phyloP scores from a whole-genome alignment of 1,140 invertebrate species.

The Chelonus insularis region DNA sequence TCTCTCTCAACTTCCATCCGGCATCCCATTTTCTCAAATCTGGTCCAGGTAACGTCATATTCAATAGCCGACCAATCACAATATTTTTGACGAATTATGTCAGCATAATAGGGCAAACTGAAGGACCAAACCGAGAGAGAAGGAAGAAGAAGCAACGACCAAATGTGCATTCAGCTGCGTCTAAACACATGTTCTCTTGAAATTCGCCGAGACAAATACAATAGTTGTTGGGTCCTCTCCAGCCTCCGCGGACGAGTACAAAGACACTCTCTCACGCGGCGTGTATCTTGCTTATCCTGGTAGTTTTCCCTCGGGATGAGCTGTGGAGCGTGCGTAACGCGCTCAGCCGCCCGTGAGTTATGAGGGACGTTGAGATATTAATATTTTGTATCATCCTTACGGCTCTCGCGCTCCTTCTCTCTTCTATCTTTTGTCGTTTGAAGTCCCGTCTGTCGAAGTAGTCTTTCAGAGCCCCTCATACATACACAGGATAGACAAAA shows the following conservation, averaged over 20 bases:
- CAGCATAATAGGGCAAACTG: slow-evolving; percentile 47
- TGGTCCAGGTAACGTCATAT: slow-evolving; percentile 54
- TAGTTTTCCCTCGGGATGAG: slow-evolving; percentile 49
- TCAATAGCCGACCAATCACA: slow-evolving; percentile 56
- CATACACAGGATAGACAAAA: slow-evolving; percentile 21
- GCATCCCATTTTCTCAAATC: slow-evolving; percentile 20
- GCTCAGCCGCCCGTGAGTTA: slow-evolving; percentile 58
- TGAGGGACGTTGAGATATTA: slow-evolving; percentile 60
- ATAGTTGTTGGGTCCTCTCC: slow-evolving; percentile 46
- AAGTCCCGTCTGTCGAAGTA: slow-evolving; percentile 29
- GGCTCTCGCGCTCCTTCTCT: slow-evolving; percentile 33
- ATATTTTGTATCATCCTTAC: slow-evolving; percentile 62
- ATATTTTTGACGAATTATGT: slow-evolving; percentile 62
- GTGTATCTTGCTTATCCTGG: slow-evolving; percentile 52
- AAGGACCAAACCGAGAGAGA: slow-evolving; percentile 9
- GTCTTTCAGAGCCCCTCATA: slow-evolving; percentile 17
- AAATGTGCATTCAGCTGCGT: slow-evolving; percentile 50
- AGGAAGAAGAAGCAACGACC: slow-evolving; percentile 31
- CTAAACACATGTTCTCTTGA: slow-evolving; percentile 49
- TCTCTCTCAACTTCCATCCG: slow-evolving; percentile 17
- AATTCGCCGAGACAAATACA: slow-evolving; percentile 49
- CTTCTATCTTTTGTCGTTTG: slow-evolving; percentile 53
- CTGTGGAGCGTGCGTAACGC: slow-evolving; percentile 58
- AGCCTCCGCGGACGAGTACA: slow-evolving; percentile 41
- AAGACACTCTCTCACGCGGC: slow-evolving; percentile 42